A percentile compares a stretch with the other conserved stretches of the same genome.
phyloP scores from a whole-genome alignment of 1,140 invertebrate genomes.

The Pogonomyrmex barbatus region DNA sequence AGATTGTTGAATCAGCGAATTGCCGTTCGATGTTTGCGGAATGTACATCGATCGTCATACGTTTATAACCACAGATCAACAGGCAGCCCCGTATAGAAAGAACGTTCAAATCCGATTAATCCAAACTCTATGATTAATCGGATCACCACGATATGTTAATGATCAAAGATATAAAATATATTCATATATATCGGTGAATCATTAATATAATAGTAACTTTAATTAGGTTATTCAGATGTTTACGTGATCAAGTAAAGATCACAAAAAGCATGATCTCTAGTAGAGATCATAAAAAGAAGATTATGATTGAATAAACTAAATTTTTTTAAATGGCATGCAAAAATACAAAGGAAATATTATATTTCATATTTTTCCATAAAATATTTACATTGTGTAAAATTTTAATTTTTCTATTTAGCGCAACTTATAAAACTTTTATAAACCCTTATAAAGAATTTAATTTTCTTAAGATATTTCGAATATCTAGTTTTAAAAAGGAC shows the following conservation, averaged over 20 bases:
- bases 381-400: neutral
- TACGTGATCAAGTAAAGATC: neutral
- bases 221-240: neutral
- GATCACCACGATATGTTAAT: neutral
- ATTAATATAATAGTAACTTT: neutral
- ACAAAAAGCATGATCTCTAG: neutral
- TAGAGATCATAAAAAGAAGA: neutral
- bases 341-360: neutral
- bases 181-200: neutral
- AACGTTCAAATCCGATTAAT: conserved; percentile 29
- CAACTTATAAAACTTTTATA: too few species aligned
- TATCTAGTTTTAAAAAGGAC: neutral
- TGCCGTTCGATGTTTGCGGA: conserved; percentile 50
- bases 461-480: neutral
- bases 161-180: neutral
- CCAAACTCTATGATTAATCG: neutral
- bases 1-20: conserved; percentile 48
- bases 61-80: conserved; percentile 58
- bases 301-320: neutral
- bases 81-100: neutral
- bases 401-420: too few species aligned
- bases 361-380: neutral
- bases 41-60: conserved; percentile 42
- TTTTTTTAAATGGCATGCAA: neutral
- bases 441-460: neutral